Conservation (phyloP, 2,888 invertebrate genomes). For the Periphyllus acericola region DNA sequence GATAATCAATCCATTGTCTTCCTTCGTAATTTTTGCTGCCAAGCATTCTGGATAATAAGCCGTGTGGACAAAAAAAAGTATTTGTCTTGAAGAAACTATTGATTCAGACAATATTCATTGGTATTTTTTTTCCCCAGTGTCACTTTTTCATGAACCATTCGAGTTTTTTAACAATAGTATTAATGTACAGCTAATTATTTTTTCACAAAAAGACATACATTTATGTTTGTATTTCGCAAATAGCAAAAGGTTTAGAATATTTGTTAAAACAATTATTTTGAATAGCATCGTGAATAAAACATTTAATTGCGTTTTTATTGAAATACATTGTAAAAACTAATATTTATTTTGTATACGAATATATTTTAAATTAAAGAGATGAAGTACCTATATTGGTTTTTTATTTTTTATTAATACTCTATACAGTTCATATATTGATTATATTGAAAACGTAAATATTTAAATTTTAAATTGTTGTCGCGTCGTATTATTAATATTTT, state of each 20-base stretch:
- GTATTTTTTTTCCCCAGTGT: background rate
- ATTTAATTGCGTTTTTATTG: background rate
- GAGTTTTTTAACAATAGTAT: background rate
- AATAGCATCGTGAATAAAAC: background rate
- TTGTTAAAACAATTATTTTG: background rate
- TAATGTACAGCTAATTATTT: background rate
- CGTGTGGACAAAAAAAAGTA: background rate
- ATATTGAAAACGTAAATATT: too few relatives aligned
- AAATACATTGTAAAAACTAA: background rate
- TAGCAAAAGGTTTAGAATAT: too few relatives aligned
- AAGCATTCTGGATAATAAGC: background rate
- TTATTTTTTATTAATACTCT: too few relatives aligned
- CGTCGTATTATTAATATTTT: too few relatives aligned
- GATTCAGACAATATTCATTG: background rate
- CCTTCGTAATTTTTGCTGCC: background rate
- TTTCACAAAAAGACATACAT: background rate
- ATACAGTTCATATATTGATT: too few relatives aligned
- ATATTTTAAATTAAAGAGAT: too few relatives aligned
- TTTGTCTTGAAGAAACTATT: background rate
- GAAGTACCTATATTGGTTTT: too few relatives aligned
- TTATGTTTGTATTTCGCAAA: background rate
- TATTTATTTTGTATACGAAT: background rate
- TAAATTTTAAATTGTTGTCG: too few relatives aligned
- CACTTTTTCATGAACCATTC: background rate
- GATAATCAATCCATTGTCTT: conserved; percentile 21